phyloP scores from a whole-genome alignment of 37 sponge, comb jelly and placozoan genomes.

The Cliona cf. orientalis region DNA sequence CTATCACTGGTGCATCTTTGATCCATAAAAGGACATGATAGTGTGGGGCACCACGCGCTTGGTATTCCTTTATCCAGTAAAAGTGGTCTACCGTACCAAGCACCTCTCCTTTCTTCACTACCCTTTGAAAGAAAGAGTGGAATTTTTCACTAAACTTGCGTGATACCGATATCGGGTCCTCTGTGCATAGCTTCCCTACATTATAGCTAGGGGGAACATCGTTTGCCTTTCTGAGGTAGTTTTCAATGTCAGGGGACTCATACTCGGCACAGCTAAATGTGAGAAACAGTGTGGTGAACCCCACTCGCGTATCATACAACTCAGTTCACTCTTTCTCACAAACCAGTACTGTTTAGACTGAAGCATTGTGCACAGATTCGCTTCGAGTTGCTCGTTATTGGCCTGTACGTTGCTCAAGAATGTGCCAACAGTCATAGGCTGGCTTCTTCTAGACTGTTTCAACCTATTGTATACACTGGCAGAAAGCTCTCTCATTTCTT shows the following conservation, averaged over 20 bases:
- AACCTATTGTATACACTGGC: conserved; percentile 30
- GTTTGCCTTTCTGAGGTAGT: conserved; percentile 48
- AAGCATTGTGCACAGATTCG: conserved; percentile 21
- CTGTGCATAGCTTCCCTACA: conserved; percentile 55
- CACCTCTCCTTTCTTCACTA: conserved; percentile 34
- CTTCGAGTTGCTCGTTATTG: conserved; percentile 23
- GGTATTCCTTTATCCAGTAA: conserved; percentile 35
- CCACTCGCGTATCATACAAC: conserved; percentile 37
- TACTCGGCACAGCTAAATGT: conserved; percentile 37
- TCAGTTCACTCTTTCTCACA: conserved; percentile 34
- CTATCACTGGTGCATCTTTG: conserved; percentile 47
- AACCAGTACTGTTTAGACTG: conserved; percentile 58
- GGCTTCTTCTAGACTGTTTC: conserved; percentile 5
- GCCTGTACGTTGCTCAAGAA: not conserved
- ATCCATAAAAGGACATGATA: conserved; percentile 69
- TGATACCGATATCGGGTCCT: conserved; percentile 65
- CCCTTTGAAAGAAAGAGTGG: too few relatives aligned
- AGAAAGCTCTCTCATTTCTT: conserved; percentile 31
- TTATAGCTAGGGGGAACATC: conserved; percentile 7
- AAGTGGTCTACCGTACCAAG: conserved; percentile 53
- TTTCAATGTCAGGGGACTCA: too few relatives aligned
- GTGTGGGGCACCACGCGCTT: conserved; percentile 54
- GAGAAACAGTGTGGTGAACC: conserved; percentile 25
- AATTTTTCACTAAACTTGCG: conserved; percentile 53
- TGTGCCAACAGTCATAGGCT: conserved; percentile 4